phyloP scores from a whole-genome alignment of 2,797 vertebrate species.

The Selene dorsalis region DNA sequence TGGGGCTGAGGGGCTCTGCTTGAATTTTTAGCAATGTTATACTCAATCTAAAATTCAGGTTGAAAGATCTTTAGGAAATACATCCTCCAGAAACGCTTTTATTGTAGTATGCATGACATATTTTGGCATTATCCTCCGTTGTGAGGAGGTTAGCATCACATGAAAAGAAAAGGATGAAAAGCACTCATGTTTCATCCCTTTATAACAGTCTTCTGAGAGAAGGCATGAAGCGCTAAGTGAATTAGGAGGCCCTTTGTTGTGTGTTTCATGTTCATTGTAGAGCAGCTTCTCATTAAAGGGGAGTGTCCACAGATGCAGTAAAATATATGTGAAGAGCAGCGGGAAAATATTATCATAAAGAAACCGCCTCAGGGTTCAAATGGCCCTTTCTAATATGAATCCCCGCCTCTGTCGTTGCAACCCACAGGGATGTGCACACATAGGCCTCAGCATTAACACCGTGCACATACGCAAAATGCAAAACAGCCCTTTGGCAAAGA shows the following conservation, averaged over 20 bases:
- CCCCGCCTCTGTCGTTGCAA: conserved; percentile 34
- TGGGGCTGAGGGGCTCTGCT: not conserved
- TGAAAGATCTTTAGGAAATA: conserved; percentile 27
- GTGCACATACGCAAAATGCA: conserved; percentile 63
- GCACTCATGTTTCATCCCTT: conserved; percentile 65
- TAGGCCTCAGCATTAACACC: conserved; percentile 24
- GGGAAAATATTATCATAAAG: conserved; percentile 33
- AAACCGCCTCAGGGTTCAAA: conserved; percentile 37
- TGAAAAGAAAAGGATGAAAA: conserved; percentile 67
- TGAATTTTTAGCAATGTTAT: conserved; percentile 14
- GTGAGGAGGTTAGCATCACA: conserved; percentile 45
- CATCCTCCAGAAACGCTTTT: conserved; percentile 19
- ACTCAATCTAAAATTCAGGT: conserved; percentile 30
- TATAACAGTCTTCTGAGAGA: conserved; percentile 61
- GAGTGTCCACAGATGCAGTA: conserved; percentile 34
- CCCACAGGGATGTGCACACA: conserved; percentile 33
- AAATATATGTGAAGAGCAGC: conserved; percentile 36
- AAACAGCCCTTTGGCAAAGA: conserved; percentile 59
- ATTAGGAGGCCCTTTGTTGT: conserved; percentile 68
- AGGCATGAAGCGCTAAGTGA: conserved; percentile 60
- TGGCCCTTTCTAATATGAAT: conserved; percentile 52
- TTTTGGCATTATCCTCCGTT: conserved; percentile 42
- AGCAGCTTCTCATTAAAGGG: conserved; percentile 67
- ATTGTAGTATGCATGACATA: conserved; percentile 27
- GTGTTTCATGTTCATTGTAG: conserved; percentile 58